Conservation (phyloP, 2,888 invertebrate genomes). For the Crossocerus cetratus region DNA sequence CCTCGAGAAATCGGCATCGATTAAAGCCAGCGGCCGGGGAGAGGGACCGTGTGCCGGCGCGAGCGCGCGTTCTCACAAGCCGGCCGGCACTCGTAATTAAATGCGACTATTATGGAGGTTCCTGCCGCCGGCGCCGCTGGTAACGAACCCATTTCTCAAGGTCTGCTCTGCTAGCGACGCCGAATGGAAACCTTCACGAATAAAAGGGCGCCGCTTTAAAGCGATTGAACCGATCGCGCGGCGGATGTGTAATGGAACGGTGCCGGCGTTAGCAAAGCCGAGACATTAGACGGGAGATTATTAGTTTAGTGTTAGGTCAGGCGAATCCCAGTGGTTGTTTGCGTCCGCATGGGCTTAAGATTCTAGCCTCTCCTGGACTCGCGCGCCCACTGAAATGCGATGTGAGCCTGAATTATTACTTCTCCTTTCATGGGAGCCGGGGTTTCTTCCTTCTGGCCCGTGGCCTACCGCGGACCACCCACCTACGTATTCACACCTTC, state of each 20-base stretch:
- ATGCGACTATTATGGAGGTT: conserved; percentile 48
- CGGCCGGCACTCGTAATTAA: conserved; percentile 39
- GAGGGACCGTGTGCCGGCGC: too few species aligned
- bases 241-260: too few species aligned
- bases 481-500: neutral
- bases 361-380: too few species aligned
- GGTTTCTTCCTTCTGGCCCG: neutral
- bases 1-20: conserved; percentile 28
- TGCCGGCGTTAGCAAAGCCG: too few species aligned
- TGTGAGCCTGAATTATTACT: neutral
- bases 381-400: neutral
- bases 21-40: conserved; percentile 22
- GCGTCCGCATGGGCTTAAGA: too few species aligned
- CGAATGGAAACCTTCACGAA: neutral
- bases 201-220: too few species aligned
- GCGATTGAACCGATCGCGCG: too few species aligned
- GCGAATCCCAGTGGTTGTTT: too few species aligned
- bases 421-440: neutral
- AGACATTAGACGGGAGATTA: too few species aligned
- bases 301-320: too few species aligned
- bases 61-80: neutral
- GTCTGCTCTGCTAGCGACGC: neutral
- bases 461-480: neutral
- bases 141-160: conserved; percentile 1
- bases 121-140: neutral